Evolutionary conservation across 2,113 vertebrate genomes (phyloP).

Genomic region (Cyphomyrus discorhynchus): DNA sequence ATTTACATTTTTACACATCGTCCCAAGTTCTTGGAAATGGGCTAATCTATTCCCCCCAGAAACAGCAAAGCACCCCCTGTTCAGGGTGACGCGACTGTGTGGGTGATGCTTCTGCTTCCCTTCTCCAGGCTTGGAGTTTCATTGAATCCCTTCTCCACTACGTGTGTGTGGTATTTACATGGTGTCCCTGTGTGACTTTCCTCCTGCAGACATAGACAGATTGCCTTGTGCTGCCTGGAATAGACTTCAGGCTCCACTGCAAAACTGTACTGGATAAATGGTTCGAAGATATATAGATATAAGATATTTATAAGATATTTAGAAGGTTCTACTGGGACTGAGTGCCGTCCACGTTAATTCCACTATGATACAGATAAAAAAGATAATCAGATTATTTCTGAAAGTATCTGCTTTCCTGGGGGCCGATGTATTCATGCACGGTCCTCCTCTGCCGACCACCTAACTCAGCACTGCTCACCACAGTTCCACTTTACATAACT

Average conservation of each 20-base stretch:
- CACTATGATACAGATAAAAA: background rate
- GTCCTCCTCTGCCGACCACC: background rate
- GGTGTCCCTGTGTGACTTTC: background rate
- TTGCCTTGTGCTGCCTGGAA: background rate
- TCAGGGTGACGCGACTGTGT: background rate
- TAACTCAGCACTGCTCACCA: background rate
- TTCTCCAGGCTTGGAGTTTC: background rate
- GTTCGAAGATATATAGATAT: background rate
- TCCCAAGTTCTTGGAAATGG: background rate
- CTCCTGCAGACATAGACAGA: background rate
- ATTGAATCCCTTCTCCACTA: background rate
- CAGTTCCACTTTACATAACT: slow-evolving; percentile 62
- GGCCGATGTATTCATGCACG: background rate
- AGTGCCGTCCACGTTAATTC: background rate
- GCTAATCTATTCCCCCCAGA: background rate
- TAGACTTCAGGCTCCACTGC: background rate
- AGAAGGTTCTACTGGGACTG: background rate
- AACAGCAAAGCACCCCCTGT: background rate
- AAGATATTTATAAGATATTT: background rate
- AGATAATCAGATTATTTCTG: background rate
- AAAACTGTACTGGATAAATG: background rate
- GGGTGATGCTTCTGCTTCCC: background rate
- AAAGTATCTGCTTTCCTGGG: background rate
- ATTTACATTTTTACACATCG: background rate
- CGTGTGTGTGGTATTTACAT: background rate